Percentiles rank a stretch among this genome's conserved stretches.
phyloP scores from a whole-genome alignment of 2,113 vertebrate species.

The Prolemur simus region DNA sequence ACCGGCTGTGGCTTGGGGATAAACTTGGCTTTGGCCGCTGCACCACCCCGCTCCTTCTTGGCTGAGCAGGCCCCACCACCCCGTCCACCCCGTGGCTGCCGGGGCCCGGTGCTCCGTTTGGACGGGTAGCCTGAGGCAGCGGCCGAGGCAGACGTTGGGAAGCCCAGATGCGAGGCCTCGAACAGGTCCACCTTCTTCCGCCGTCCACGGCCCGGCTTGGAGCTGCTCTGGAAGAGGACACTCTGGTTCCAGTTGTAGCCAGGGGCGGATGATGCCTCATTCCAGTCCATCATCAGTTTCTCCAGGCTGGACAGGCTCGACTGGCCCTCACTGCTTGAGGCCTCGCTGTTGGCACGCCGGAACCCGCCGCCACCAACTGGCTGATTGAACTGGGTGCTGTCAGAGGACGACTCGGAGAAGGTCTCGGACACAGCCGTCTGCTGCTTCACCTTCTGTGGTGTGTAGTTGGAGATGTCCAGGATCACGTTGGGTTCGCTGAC shows the following conservation, averaged over 20 bases:
- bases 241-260: constrained; percentile 99
- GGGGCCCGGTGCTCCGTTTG: constrained; percentile 90
- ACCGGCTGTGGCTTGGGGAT: constrained; percentile 87
- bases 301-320: constrained; percentile 98
- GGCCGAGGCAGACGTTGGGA: constrained; percentile 91
- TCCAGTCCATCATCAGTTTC: constrained; percentile 99
- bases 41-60: constrained; percentile 92
- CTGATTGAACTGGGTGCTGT: constrained; percentile 95
- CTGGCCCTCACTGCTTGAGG: constrained; percentile 90
- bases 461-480: constrained; percentile 99
- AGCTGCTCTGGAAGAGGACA: constrained; percentile 95
- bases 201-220: constrained; percentile 94
- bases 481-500: constrained; percentile 97
- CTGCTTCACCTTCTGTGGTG: constrained; percentile 97
- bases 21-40: constrained; percentile 88
- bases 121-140: constrained; percentile 92
- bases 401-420: constrained; percentile 96
- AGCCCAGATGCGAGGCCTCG: constrained; percentile 88
- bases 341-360: constrained; percentile 90
- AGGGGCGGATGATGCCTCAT: constrained; percentile 93
- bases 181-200: constrained; percentile 95
- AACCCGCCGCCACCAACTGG: constrained; percentile 81
- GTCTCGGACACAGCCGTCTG: constrained; percentile 92
- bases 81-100: constrained; percentile 91
- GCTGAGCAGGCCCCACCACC: constrained; percentile 90